Base-by-base conservation (phyloP, 2,888 invertebrate species). In the Eulithis testata region DNA sequence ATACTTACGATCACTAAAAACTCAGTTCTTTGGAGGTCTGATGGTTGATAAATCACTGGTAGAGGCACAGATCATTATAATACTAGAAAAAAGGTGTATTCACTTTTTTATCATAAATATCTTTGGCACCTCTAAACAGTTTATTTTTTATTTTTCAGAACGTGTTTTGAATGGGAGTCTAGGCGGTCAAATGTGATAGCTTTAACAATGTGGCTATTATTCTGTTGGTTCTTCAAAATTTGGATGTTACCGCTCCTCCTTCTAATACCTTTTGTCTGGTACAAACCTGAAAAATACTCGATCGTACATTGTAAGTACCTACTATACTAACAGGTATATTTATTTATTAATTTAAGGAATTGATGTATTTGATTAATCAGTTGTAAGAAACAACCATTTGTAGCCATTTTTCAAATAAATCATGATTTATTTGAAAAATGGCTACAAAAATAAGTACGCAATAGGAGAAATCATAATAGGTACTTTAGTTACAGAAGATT, bases 81-180 rank as follows among this genome's bases (percentile, higher is more conserved):
- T 21, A 21, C 2, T 21, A 21, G 21, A 21, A 21, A 21, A 21
- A 21, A 21, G 2, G 21, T n/a, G 21, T 21, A 21, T 21, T 21
- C 21, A 21, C 21, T 21, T 21, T 21, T 21, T 21, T 1, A 21
- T 37, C 5, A 37, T 37, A 37, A 37, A 37, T 5, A 37, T 37
- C 37, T 37, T 37, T 1, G 3, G 8, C 37, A 21, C 21, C 21
- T n/a, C n/a, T n/a, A n/a, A 21, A 21, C 21, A 21, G 21, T 21
- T 40, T 40, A 8, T 40, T 40, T 40, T 7, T 40, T 40, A 40
- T 40, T 11, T 91, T 88, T 8, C 82, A 97, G 97, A 90, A 97
- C 97, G 79, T 98, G 98, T 84, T 98, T 98, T 81, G 97, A 98
- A 89, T 99, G 99, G 99, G 98, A 99, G 82, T 98, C 97, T 4